Conservation (phyloP, 2,113 vertebrate species). For the Neodontobutis hainanensis region DNA sequence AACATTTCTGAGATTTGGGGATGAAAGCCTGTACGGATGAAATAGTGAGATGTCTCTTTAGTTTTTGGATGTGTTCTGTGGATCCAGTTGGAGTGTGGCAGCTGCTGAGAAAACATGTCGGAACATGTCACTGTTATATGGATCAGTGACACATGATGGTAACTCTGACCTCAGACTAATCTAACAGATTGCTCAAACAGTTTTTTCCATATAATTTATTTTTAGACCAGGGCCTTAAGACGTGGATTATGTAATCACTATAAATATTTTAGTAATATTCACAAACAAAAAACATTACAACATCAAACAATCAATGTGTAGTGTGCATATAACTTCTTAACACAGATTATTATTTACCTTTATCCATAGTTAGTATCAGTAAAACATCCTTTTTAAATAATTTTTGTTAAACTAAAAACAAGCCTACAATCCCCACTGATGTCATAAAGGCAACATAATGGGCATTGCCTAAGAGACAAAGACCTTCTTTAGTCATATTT, state of each 20-base stretch:
- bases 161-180: conserved; percentile 33
- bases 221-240: neutral
- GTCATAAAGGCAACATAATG: no score
- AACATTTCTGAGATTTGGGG: conserved; percentile 29
- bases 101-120: conserved; percentile 42
- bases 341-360: no score
- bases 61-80: conserved; percentile 20
- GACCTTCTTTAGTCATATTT: no score
- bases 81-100: conserved; percentile 14
- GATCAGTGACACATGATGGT: conserved; percentile 32
- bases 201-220: conserved; percentile 4
- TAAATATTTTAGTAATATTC: neutral
- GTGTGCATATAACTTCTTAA: no score
- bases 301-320: no score
- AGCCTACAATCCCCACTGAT: no score
- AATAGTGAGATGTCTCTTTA: neutral
- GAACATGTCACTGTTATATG: conserved; percentile 40
- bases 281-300: no score
- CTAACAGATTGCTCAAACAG: neutral
- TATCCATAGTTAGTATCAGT: no score
- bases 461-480: no score
- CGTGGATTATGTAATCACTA: conserved; percentile 3
- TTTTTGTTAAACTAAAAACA: no score
- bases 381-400: no score
- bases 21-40: conserved; percentile 21